Conservation (phyloP, 1,140 invertebrate genomes). For the Andrena cerasifolii region DNA sequence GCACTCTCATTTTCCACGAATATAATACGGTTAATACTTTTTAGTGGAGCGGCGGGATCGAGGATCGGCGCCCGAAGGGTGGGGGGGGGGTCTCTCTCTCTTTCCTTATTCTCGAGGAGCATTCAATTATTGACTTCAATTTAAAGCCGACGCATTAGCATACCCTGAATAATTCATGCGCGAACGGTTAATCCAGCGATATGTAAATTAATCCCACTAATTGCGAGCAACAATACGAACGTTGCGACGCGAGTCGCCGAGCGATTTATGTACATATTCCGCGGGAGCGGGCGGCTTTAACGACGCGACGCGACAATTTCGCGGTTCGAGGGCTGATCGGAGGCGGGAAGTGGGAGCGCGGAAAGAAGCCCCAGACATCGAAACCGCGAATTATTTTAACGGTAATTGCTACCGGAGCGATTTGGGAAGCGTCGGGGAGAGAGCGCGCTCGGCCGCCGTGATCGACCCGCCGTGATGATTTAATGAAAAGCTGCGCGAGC, state of each 20-base stretch:
- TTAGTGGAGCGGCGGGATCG: neutral
- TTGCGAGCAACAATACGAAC: conserved; percentile 74
- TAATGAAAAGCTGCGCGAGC: neutral
- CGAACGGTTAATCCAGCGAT: conserved; percentile 75
- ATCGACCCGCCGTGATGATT: conserved; percentile 25
- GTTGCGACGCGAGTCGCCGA: conserved; percentile 43
- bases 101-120: conserved; percentile 68
- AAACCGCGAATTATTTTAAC: conserved; percentile 24
- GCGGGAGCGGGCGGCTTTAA: conserved; percentile 50
- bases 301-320: conserved; percentile 49
- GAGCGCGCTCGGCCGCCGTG: conserved; percentile 1
- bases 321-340: conserved; percentile 32
- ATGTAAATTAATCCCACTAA: conserved; percentile 76
- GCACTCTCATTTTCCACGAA: conserved; percentile 41
- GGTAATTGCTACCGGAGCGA: conserved; percentile 7
- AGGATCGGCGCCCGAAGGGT: no score
- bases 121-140: conserved; percentile 78
- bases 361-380: neutral
- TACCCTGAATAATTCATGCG: conserved; percentile 77
- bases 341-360: neutral
- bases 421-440: neutral
- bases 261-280: conserved; percentile 66
- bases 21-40: conserved; percentile 59
- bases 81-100: no score
- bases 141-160: conserved; percentile 73